Base-by-base conservation (phyloP, 2,113 vertebrate species). In the Pardalotus punctatus region DNA sequence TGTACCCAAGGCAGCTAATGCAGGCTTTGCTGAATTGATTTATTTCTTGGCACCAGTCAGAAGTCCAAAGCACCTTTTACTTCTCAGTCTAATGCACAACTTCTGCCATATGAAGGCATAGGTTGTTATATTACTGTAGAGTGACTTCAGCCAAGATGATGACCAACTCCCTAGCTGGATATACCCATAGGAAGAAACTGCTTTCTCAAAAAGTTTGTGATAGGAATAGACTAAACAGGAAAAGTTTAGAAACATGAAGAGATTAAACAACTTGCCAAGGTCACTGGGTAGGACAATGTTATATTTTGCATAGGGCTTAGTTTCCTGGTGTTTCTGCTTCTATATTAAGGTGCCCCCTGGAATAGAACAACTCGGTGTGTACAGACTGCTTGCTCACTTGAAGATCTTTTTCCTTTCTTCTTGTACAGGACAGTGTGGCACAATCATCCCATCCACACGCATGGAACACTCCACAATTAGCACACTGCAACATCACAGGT, bases 11-110 rank as follows among this genome's bases (percentile, higher is more conserved):
- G 79, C 51, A 93, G 54, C 54, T 90, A 96, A 91, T 85, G 47
- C 62, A 90, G 67, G 33, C 42, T 91, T 88, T 91, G 78, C 92
- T 94, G 92, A 88, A 96, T 91, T 94, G 14, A 95, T 90, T 96
- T 90, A 69, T 73, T 94, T 90, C 10, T 96, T 93, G 81, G 93
- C 92, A 90, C 62, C 54, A 66, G 65, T 66, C 58, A 82, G 54
- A 86, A 92, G 42, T 35, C 33, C 70, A 83, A 93, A 88, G 36
- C 36, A 86, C 29, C 54, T 90, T 94, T 57, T 70, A 70, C 74
- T 93, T 90, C 36, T 94, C 88, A 84, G 76, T 88, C 69, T 71
- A 95, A 79, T 40, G 57, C 88, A 84, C 60, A 88, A 6, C 38
- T 94, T 48, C 77, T 81, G 61, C 40, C 40, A 65, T 38, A 72